Evolutionary conservation across 2,113 vertebrate species (phyloP).

Genomic region (Pristiophorus japonicus): DNA sequence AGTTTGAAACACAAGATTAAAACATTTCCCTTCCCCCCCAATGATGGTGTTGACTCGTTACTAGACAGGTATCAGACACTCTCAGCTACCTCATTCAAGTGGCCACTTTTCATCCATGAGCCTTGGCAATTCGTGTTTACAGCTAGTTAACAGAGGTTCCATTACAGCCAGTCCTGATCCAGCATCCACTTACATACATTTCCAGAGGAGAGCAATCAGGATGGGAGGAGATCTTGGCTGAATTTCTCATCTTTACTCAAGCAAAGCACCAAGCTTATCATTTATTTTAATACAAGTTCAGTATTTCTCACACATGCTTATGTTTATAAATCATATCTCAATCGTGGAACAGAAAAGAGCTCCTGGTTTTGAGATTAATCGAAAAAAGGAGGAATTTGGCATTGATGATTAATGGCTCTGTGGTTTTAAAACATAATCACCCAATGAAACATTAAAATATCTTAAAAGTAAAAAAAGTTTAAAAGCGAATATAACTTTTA

Average conservation of each 20-base stretch:
- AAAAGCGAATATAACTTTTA: background rate
- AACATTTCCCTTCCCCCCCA: background rate
- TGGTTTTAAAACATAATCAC: background rate
- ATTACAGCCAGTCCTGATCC: background rate
- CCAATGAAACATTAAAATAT: background rate
- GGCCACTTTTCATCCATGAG: background rate
- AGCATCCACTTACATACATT: background rate
- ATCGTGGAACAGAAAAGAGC: background rate
- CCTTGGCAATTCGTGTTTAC: background rate
- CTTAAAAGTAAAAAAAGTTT: background rate
- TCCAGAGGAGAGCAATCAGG: background rate
- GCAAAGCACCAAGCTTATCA: background rate
- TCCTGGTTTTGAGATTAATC: background rate
- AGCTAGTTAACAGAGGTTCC: background rate
- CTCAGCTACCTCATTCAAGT: background rate
- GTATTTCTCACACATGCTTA: background rate
- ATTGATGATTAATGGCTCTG: background rate
- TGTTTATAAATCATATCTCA: slow-evolving; percentile 12
- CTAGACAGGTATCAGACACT: background rate
- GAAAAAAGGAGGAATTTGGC: background rate
- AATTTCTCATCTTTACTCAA: background rate
- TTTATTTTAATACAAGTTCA: background rate
- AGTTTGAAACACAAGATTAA: background rate
- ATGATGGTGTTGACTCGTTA: background rate
- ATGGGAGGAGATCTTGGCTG: background rate